Base-by-base conservation (phyloP, 2,888 invertebrate genomes). In the Ennomos erosarius region DNA sequence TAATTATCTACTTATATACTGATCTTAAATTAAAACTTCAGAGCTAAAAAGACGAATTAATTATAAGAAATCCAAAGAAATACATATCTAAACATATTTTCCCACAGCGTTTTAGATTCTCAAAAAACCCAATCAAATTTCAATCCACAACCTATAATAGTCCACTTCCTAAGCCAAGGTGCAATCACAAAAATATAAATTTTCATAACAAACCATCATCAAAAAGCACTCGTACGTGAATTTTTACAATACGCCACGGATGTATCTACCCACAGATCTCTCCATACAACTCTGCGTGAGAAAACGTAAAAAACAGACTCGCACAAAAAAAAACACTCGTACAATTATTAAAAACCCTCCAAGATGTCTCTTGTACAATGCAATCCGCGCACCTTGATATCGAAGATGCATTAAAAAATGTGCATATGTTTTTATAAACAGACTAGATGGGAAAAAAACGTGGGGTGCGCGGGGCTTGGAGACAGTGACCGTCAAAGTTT, bases 231-330 rank as follows among this genome's bases (percentile, higher is more conserved):
- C 76, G 81, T 81, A 83, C 81, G 80, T 81, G 80, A 75, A 78
- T 76, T 70, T n/a, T 74, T 75, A 84, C 81, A 85, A 85, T 78
- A 73, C 73, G 11, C 35, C 85, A 67, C 82, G 85, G 89, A 91
- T 89, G 90, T 90, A 91, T 92, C 92, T 92, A 89, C 90, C 92
- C 92, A 90, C 91, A 92, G 90, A 92, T 91, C 91, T 73, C 71
- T 86, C 83, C 87, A 90, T 84, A 72, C 82, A 65, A 69, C 81
- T 72, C 84, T 89, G 92, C 92, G 92, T 92, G 92, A 91, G 92
- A 92, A 92, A 90, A 75, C 74, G 84, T 82, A 91, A 91, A 92
- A 92, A 90, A 90, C 84, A 68, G 55, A 76, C 85, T 90, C 91
- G 85, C 89, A 88, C 83, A 88, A 88, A 85, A 90, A 73, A 90